A percentile compares a stretch with the other conserved stretches of the same genome.
phyloP scores from a whole-genome alignment of 2,113 vertebrate genomes.

The Podocnemis expansa region DNA sequence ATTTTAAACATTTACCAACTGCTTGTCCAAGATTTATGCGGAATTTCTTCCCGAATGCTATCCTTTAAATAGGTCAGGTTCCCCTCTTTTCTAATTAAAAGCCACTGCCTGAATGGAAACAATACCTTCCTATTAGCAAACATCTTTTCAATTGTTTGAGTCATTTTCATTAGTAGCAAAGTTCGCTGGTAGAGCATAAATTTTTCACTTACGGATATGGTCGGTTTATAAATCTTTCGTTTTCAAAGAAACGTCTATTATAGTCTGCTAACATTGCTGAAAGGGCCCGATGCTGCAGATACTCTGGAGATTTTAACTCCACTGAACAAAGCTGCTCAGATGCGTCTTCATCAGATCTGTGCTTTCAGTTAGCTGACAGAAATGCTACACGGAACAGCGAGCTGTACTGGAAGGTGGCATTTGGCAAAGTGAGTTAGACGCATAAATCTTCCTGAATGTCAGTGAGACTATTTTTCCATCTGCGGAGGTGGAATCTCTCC shows the following conservation, averaged over 20 bases:
- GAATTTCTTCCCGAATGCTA: background rate
- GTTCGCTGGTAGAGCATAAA: background rate
- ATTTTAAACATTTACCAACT: constrained; percentile 18
- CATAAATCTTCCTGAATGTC: background rate
- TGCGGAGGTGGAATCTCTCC: no score
- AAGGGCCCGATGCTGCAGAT: background rate
- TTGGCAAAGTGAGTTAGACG: background rate
- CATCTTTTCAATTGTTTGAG: background rate
- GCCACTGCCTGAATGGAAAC: background rate
- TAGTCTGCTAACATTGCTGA: background rate
- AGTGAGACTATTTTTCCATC: background rate
- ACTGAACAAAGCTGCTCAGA: background rate
- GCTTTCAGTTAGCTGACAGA: background rate
- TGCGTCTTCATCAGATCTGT: background rate
- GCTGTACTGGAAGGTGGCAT: background rate
- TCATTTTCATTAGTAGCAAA: background rate
- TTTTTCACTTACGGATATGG: background rate
- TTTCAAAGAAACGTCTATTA: background rate
- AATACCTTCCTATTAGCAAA: background rate
- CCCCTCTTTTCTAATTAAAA: background rate
- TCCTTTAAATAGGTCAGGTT: constrained; percentile 14
- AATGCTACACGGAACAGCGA: background rate
- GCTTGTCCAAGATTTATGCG: background rate
- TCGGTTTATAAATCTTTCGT: background rate
- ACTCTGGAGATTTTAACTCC: background rate